Conservation (phyloP, 1,140 invertebrate species). For the Palaemon carinicauda region DNA sequence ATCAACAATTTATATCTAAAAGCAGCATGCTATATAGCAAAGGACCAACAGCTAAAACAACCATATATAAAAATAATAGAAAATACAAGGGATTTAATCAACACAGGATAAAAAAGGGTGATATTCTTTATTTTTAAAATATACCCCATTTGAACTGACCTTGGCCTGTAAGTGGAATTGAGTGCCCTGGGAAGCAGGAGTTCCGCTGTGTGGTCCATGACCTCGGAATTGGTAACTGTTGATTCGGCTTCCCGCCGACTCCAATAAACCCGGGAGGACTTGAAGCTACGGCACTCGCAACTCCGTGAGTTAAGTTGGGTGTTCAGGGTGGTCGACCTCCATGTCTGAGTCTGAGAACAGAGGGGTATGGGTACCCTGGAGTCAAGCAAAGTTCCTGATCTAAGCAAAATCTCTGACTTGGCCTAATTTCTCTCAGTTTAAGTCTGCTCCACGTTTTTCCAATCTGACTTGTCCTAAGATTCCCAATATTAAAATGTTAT, state of each 20-base stretch:
- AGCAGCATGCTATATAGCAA: too few species aligned
- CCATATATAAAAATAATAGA: too few species aligned
- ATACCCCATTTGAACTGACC: neutral
- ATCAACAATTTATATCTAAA: too few species aligned
- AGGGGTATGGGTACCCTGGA: neutral
- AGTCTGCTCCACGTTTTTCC: too few species aligned
- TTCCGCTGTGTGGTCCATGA: constrained; percentile 14
- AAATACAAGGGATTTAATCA: too few species aligned
- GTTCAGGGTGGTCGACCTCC: constrained; percentile 43
- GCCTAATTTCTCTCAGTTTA: too few species aligned
- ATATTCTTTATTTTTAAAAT: neutral
- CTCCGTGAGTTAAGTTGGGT: constrained; percentile 37
- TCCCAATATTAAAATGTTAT: too few species aligned
- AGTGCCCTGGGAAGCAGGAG: constrained; percentile 20
- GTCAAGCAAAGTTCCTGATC: neutral
- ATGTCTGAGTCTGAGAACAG: constrained; percentile 13
- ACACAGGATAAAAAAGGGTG: neutral
- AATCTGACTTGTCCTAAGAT: too few species aligned
- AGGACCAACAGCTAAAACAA: too few species aligned
- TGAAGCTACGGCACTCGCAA: constrained; percentile 25
- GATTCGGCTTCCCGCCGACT: neutral
- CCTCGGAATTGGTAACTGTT: constrained; percentile 17
- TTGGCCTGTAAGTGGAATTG: constrained; percentile 28
- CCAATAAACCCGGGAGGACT: constrained; percentile 37
- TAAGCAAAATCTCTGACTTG: too few species aligned